A percentile compares a stretch with the other conserved stretches of the same genome.
phyloP scores from a whole-genome alignment of 2,888 invertebrate species.

The Gerris lacustris region DNA sequence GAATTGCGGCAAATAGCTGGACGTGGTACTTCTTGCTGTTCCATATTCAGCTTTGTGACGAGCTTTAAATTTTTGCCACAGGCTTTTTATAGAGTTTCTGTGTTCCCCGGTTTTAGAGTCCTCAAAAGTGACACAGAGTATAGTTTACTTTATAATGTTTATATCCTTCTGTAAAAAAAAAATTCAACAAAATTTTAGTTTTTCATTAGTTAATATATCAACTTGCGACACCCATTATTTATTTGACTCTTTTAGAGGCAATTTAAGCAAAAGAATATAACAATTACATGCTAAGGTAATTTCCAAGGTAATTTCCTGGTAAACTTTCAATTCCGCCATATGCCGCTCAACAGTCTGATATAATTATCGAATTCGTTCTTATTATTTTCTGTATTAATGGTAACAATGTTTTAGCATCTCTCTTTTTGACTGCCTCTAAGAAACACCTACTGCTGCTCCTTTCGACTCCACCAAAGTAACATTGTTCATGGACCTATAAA shows the following conservation, averaged over 20 bases:
- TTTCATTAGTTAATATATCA: not conserved
- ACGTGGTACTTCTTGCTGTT: not conserved
- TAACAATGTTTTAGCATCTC: not conserved
- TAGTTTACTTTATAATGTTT: not conserved
- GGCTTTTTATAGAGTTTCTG: not conserved
- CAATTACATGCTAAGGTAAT: no score
- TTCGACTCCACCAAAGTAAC: not conserved
- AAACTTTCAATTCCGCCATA: not conserved
- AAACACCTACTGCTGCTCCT: not conserved
- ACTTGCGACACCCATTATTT: no score
- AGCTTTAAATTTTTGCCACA: not conserved
- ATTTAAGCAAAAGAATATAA: no score
- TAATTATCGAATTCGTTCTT: not conserved
- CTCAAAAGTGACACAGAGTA: no score
- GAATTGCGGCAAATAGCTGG: no score
- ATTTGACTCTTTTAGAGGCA: no score
- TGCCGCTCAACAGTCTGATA: not conserved
- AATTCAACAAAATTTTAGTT: not conserved
- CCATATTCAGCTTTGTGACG: not conserved
- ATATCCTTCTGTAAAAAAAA: not conserved
- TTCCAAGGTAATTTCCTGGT: not conserved
- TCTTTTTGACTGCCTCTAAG: not conserved
- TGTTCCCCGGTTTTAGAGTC: no score
- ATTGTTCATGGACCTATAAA: not conserved
- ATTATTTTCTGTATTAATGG: not conserved